phyloP scores from a whole-genome alignment of 2,888 invertebrate genomes.

The Conchocele bisecta region DNA sequence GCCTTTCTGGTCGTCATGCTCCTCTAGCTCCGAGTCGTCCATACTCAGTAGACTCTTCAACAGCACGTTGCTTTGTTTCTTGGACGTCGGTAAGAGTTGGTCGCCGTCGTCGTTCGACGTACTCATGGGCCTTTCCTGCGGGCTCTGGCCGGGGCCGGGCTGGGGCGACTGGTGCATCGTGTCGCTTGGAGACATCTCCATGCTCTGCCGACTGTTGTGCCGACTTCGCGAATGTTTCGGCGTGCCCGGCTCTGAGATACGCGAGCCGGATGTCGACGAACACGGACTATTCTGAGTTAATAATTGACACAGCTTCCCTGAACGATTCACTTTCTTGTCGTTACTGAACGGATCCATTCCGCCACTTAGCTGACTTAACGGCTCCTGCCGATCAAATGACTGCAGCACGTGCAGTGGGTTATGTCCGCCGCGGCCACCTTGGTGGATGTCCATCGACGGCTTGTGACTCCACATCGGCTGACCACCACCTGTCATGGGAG shows the following conservation, averaged over 20 bases:
- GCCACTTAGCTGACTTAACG: conserved; percentile 34
- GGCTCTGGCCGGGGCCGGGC: conserved; percentile 75
- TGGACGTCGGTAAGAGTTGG: conserved; percentile 23
- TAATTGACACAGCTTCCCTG: conserved; percentile 73
- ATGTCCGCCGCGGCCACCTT: too few relatives aligned
- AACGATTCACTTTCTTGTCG: conserved; percentile 49
- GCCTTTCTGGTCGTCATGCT: conserved; percentile 82
- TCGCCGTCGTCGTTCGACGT: conserved; percentile 77
- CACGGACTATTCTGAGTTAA: conserved; percentile 66
- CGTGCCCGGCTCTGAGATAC: conserved; percentile 39
- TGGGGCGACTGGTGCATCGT: conserved; percentile 75
- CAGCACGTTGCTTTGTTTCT: conserved; percentile 68
- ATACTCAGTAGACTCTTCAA: conserved; percentile 86
- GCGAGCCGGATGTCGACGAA: conserved; percentile 29
- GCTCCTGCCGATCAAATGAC: conserved; percentile 1
- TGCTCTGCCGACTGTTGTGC: conserved; percentile 52
- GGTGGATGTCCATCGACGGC: too few relatives aligned
- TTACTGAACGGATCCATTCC: conserved; percentile 6
- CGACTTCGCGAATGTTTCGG: conserved; percentile 41
- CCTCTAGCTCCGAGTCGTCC: conserved; percentile 87
- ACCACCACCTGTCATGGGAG: too few relatives aligned
- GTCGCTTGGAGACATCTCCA: conserved; percentile 70
- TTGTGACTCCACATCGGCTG: too few relatives aligned
- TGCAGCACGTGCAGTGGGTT: not conserved
- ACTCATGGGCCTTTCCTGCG: conserved; percentile 78